Evolutionary conservation across 2,888 invertebrate genomes (phyloP).

Genomic region (Acronicta leporina): DNA sequence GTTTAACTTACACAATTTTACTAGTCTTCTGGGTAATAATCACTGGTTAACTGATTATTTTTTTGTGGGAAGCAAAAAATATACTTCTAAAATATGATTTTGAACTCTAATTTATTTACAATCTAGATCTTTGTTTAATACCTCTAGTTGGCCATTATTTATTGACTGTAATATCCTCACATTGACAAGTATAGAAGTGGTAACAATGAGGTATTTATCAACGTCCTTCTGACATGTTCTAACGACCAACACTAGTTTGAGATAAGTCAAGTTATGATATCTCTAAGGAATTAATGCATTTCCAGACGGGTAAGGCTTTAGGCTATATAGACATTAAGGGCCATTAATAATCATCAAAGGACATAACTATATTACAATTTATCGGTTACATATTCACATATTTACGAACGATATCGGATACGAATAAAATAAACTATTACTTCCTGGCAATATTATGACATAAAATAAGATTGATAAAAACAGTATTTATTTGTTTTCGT

Average conservation of each 20-base stretch:
- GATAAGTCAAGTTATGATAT: conserved; percentile 46
- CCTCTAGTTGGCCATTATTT: conserved; percentile 38
- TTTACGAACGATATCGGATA: conserved; percentile 27
- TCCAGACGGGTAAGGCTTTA: conserved; percentile 24
- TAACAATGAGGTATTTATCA: conserved; percentile 57
- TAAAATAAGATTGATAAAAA: not conserved
- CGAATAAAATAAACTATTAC: conserved; percentile 13
- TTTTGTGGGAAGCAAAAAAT: conserved; percentile 3
- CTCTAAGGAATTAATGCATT: conserved; percentile 42
- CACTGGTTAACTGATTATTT: conserved; percentile 16
- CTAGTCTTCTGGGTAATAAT: conserved; percentile 18
- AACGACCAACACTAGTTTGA: conserved; percentile 38
- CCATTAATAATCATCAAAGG: conserved; percentile 39
- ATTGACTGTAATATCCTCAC: conserved; percentile 32
- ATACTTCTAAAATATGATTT: conserved; percentile 3
- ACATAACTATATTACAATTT: conserved; percentile 34
- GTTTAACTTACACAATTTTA: conserved; percentile 33
- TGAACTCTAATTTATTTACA: conserved; percentile 14
- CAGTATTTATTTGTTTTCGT: no score
- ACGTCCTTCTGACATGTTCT: conserved; percentile 35
- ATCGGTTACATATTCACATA: conserved; percentile 5
- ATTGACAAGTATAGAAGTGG: conserved; percentile 42
- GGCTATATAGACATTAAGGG: conserved; percentile 19
- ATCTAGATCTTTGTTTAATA: conserved; percentile 10
- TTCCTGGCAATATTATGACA: conserved; percentile 20